Evolutionary conservation across 2,797 vertebrate genomes (phyloP), one percentile per base, ranked within the genome.

Genomic region (Lepus townsendii): DNA sequence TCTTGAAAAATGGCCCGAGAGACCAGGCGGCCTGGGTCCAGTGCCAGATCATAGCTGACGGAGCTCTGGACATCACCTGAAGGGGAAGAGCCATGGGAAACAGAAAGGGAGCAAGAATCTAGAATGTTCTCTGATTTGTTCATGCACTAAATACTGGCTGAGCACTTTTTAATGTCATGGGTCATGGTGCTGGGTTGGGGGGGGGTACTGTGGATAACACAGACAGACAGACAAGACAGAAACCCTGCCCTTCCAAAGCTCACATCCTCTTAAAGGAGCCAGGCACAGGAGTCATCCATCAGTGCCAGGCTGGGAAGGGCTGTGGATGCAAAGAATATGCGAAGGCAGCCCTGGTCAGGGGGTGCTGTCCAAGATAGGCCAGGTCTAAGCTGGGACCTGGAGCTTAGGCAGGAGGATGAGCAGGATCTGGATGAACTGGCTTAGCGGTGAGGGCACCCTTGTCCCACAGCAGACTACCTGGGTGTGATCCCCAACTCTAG

Each of bases 1-100:
- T 96, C 96, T 22, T 73, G 11, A 73, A 97, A 97, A 84, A 96
- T 7, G 16, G 94, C 96, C 5, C 93, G 92, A 60, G 96, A 54
- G 79, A 90, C 66, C 90, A 62, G 78, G 10, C 47, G 90, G 60
- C 93, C 94, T 0, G 96, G 87, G 4, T 97, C 97, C 85, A 97
- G 30, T 0, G 47, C 78, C 94, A 98, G 88, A 32, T 87, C 68
- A 30, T 97, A 98, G 4, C 4, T 71, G 73, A 96, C 26, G 47
- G 94, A 92, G 42, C 97, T 94, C 42, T 32, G 93, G 75, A 97
- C 1, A 5, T 95, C 72, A 69, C 82, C 96, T 97, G 72, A 24
- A 42, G 10, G 2, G 8, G 52, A 77, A 76, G 32, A 5, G 7
- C 20, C 50, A 4, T 0, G 30, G 62, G 79, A 75, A 80, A 30